Base-by-base conservation (phyloP, 2,797 vertebrate species). In the Phalloptychus januarius region DNA sequence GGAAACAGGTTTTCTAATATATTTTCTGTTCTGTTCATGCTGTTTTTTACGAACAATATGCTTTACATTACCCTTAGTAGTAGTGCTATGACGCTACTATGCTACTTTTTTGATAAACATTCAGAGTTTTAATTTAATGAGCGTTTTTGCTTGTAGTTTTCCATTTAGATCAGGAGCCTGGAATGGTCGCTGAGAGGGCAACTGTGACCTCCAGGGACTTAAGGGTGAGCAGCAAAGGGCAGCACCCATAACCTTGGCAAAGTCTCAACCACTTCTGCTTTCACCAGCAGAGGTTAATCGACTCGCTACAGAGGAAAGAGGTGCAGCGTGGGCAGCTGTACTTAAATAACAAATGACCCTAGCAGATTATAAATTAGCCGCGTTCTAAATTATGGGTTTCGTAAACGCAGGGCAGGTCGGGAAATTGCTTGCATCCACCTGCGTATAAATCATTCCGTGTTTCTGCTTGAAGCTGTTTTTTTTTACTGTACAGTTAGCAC, bases 141-240 rank as follows among this genome's bases (percentile, higher is more conserved):
- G 79, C 87, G 48, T 88, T 88, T 92, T 90, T 45, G 77, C 84
- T 80, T 85, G 83, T 87, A 79, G 83, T 83, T 85, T 85, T 93
- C 65, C 11, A n/a, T n/a, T 42, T 15, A 90, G 92, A 91, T 89
- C 87, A 88, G 80, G 40, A 74, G 77, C 74, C 79, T 67, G 52
- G 42, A 74, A 52, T 72, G 46, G 40, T 16, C 18, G 3, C 45
- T 75, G 79, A 74, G 45, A 72, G 80, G 85, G 77, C 73, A 81
- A 83, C 74, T 88, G 18, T 78, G 91, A 94, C 90, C 93, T 92
- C 65, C 79, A 71, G 75, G 85, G 56, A 67, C 44, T 69, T 42
- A 15, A 69, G 38, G 65, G 65, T 42, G 38, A 42, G 23, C 38
- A 42, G 23, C 65, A 42, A 69, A 42, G 44, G 72, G 48, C 61